Evolutionary conservation across 2,113 vertebrate species (phyloP).

Genomic region (Antechinus flavipes): DNA sequence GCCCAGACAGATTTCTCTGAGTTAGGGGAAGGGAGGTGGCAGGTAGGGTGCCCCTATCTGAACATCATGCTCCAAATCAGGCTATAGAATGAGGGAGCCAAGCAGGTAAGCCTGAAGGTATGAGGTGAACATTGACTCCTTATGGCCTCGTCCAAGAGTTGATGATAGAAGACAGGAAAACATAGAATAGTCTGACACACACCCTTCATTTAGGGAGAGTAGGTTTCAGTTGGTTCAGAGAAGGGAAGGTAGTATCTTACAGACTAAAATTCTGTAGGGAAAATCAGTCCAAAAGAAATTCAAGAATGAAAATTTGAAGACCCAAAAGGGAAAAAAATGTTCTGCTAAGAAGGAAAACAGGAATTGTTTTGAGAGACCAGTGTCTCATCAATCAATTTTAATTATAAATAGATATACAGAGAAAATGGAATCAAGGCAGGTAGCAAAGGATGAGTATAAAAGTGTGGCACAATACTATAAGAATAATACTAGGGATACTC

Average conservation of each 20-base stretch:
- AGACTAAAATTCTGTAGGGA: not conserved
- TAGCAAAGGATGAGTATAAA: not conserved
- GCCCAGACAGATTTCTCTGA: conserved; percentile 11
- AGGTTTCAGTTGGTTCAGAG: not conserved
- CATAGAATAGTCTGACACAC: not conserved
- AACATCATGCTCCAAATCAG: conserved; percentile 5
- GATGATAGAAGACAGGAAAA: not conserved
- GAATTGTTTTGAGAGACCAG: not conserved
- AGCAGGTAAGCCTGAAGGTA: not conserved
- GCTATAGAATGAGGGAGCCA: not conserved
- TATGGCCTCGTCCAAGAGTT: not conserved
- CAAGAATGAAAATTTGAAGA: not conserved
- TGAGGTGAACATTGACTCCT: not conserved
- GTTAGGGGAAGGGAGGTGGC: not conserved
- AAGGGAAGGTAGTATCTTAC: not conserved
- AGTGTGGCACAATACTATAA: not conserved
- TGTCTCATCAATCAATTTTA: not conserved
- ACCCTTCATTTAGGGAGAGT: not conserved
- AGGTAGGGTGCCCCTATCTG: not conserved
- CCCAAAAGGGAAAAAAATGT: not conserved
- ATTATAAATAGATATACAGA: not conserved
- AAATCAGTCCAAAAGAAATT: not conserved
- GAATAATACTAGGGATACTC: not conserved
- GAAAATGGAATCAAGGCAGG: not conserved
- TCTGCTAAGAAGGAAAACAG: not conserved